A percentile compares a stretch with the other conserved stretches of the same genome.
Conservation (phyloP, 2,797 vertebrate genomes). For the Pelochelys cantorii region DNA sequence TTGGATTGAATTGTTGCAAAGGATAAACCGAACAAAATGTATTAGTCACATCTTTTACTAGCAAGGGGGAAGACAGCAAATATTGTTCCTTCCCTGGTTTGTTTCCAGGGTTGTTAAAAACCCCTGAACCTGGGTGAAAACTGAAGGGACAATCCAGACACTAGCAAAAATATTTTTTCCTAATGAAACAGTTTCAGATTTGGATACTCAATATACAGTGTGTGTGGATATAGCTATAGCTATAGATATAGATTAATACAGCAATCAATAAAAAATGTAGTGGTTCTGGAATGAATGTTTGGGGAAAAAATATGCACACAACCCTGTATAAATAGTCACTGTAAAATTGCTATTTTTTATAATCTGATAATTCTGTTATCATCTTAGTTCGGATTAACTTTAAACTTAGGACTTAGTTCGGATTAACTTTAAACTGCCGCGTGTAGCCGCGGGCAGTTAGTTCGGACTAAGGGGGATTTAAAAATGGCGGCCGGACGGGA, state of each 20-base stretch:
- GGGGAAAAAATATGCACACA: rapidly evolving
- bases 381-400: no score
- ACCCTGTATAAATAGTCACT: not conserved
- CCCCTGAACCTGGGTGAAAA: not conserved
- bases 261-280: rapidly evolving
- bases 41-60: not conserved
- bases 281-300: not conserved
- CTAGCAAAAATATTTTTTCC: not conserved
- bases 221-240: not conserved
- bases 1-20: not conserved
- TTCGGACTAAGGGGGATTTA: no score
- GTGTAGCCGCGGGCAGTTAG: no score
- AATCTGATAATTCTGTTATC: constrained; percentile 22
- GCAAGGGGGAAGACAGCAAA: not conserved
- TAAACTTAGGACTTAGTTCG: no score
- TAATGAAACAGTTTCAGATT: rapidly evolving
- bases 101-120: not conserved
- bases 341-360: constrained; percentile 24
- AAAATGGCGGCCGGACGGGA: no score
- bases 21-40: not conserved
- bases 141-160: rapidly evolving
- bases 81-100: not conserved
- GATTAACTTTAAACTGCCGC: no score
- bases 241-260: not conserved
- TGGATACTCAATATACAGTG: rapidly evolving